Evolutionary conservation across 2,113 vertebrate genomes (phyloP).

Genomic region (Mola mola): DNA sequence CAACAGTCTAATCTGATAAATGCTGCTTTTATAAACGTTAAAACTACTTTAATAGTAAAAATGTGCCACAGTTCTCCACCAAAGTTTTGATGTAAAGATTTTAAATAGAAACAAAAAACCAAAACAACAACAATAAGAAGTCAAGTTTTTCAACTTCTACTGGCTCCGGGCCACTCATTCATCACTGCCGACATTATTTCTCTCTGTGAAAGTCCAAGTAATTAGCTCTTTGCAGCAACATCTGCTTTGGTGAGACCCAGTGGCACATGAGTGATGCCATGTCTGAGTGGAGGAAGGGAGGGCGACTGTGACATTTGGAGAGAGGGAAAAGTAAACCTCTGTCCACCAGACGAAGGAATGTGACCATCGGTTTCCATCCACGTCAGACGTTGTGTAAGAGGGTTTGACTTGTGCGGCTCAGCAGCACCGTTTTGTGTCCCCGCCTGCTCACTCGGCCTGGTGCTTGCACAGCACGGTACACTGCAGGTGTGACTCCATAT

Average conservation of each 20-base stretch:
- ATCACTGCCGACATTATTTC: neutral
- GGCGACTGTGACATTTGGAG: slow-evolving; percentile 29
- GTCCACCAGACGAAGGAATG: slow-evolving; percentile 59
- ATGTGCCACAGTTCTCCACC: neutral
- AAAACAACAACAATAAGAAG: neutral
- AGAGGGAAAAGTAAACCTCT: slow-evolving; percentile 36
- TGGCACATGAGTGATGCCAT: slow-evolving; percentile 24
- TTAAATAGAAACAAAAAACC: neutral
- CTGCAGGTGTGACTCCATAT: slow-evolving; percentile 15
- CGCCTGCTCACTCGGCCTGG: slow-evolving; percentile 10
- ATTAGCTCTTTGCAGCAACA: slow-evolving; percentile 6
- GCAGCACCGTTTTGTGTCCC: slow-evolving; percentile 6
- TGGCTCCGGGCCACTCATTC: neutral
- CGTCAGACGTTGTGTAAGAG: slow-evolving; percentile 50
- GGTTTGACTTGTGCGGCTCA: slow-evolving; percentile 2
- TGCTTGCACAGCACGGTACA: neutral
- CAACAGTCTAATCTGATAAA: slow-evolving; percentile 7
- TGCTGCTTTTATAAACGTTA: neutral
- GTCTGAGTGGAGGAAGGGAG: slow-evolving; percentile 12
- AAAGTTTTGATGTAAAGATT: neutral
- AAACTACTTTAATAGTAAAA: neutral
- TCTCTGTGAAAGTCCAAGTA: neutral
- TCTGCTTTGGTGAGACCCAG: slow-evolving; percentile 46
- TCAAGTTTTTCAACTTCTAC: neutral
- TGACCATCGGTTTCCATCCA: slow-evolving; percentile 58